Evolutionary conservation across 2,113 vertebrate species (phyloP), one percentile per base, ranked within the genome.

Genomic region (Protobothrops mucrosquamatus): DNA sequence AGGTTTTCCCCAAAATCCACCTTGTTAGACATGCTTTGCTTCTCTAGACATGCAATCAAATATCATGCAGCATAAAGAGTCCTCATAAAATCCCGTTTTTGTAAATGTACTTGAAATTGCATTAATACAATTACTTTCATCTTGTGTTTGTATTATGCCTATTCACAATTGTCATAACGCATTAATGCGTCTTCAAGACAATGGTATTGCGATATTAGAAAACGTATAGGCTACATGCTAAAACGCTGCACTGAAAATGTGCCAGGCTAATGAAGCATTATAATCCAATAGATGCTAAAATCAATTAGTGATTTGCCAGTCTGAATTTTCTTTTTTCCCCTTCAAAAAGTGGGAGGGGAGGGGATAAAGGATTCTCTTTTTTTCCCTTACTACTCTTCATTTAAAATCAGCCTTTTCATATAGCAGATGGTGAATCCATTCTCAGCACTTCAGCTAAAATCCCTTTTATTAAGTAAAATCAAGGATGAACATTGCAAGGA

Each of bases 391-490:
- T 96, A 95, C 93, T 97, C 97, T 96, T 97, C 96, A 97, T 97
- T 97, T 98, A 96, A 97, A 97, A 98, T 91, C 97, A 96, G 97
- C 96, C 97, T 98, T 98, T 98, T 97, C 97, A 95, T 96, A 97
- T 97, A 97, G 97, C 98, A 99, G 98, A 99, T 98, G 98, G 98
- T 97, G 74, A 97, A 98, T 97, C 98, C 98, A 97, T 98, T 98
- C 97, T 90, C 93, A 95, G 94, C 94, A 95, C 94, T 97, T 98
- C 97, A 98, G 97, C 97, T 98, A 98, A 98, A 98, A 98, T 98
- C 95, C 98, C 98, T 98, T 99, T 99, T 98, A 98, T 99, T 98
- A 98, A 98, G 97, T 97, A 97, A 98, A 98, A 98, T 98, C 97
- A 98, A 98, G 98, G 97, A 96, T 98, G 97, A 98, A 98, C 96